Conservation (phyloP, 2,888 invertebrate genomes). For the Chrysolina americana region DNA sequence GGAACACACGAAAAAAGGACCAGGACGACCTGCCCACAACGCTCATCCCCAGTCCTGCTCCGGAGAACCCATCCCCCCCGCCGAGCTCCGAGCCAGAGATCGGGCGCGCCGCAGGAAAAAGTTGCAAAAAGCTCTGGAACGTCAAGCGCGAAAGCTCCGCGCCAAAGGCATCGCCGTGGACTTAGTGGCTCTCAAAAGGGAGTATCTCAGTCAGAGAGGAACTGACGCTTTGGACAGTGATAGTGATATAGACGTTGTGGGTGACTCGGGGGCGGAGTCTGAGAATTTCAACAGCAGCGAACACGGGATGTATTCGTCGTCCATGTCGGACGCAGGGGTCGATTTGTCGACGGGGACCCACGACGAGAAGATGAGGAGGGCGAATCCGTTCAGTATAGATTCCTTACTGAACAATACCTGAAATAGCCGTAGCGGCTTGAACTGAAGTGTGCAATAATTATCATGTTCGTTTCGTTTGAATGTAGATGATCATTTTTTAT, state of each 20-base stretch:
- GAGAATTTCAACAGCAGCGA: slow-evolving; percentile 76
- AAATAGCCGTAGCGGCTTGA: slow-evolving; percentile 59
- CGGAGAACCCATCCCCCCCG: slow-evolving; percentile 96
- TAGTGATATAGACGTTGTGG: slow-evolving; percentile 89
- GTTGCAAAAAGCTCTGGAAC: slow-evolving; percentile 90
- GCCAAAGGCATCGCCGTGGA: slow-evolving; percentile 93
- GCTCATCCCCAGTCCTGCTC: slow-evolving; percentile 98
- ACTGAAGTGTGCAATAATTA: slow-evolving; percentile 59
- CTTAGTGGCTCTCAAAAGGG: slow-evolving; percentile 86
- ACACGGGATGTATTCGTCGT: slow-evolving; percentile 61
- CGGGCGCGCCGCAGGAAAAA: slow-evolving; percentile 92
- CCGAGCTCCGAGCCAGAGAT: slow-evolving; percentile 88
- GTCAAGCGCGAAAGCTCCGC: slow-evolving; percentile 92
- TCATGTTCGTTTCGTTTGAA: slow-evolving; percentile 31
- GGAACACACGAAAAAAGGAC: slow-evolving; percentile 98
- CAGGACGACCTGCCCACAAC: slow-evolving; percentile 98
- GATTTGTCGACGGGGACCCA: slow-evolving; percentile 70
- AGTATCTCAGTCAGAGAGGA: slow-evolving; percentile 87
- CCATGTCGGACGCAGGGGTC: slow-evolving; percentile 65
- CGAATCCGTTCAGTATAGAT: slow-evolving; percentile 93
- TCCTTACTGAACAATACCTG: slow-evolving; percentile 85
- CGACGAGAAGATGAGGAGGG: slow-evolving; percentile 72
- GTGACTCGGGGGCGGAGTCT: slow-evolving; percentile 81
- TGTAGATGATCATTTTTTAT: slow-evolving; percentile 36
- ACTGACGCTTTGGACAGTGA: slow-evolving; percentile 73